These are phyloP conservation scores for Nanorana parkeri DNA, from an alignment of 2,113 vertebrate genomes.

Conservation along the genomic window DNA sequence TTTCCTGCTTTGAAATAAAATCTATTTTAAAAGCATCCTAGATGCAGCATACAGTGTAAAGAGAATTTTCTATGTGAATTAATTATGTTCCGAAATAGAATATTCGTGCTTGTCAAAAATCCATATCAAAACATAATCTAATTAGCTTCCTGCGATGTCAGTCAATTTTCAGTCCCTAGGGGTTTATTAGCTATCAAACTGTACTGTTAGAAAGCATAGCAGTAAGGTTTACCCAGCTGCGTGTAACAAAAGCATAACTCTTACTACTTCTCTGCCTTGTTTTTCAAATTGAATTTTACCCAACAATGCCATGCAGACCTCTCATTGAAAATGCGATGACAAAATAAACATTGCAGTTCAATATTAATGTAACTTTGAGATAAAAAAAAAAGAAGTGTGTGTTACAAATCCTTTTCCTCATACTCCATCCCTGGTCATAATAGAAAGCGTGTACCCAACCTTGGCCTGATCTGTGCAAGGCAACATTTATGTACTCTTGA, in stretches of 20 bases:
- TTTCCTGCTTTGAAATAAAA: not conserved
- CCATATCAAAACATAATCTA: constrained; percentile 30
- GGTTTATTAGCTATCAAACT: constrained; percentile 22
- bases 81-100: constrained; percentile 27
- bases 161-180: constrained; percentile 12
- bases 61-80: not conserved
- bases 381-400: too few relatives aligned
- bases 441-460: too few relatives aligned
- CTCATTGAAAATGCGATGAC: too few relatives aligned
- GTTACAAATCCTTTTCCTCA: too few relatives aligned
- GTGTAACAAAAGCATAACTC: not conserved
- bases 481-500: too few relatives aligned
- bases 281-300: not conserved
- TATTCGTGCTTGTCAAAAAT: constrained; percentile 24
- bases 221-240: constrained; percentile 18
- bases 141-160: constrained; percentile 36
- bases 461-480: too few relatives aligned
- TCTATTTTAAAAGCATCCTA: not conserved
- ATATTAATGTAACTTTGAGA: too few relatives aligned
- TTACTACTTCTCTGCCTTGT: not conserved
- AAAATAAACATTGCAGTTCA: too few relatives aligned
- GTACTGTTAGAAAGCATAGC: constrained; percentile 14
- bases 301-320: not conserved
- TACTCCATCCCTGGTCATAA: too few relatives aligned
- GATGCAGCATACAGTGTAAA: not conserved